phyloP scores from a whole-genome alignment of 1,140 invertebrate species.

The Dendroctonus valens region DNA sequence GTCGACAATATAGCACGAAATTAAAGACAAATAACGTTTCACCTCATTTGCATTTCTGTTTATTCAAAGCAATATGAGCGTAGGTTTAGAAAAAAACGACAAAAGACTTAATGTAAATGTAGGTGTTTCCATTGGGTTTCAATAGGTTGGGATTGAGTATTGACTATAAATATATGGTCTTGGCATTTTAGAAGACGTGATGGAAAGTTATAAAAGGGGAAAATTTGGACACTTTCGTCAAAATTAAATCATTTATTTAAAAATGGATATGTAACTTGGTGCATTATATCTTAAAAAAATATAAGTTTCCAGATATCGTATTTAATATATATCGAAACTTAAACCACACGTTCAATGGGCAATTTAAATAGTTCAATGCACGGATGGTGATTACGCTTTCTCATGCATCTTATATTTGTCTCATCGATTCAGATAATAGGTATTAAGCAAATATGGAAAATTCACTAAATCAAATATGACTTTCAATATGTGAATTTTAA shows the following conservation, averaged over 20 bases:
- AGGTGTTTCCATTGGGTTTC: slow-evolving; percentile 12
- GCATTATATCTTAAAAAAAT: not conserved
- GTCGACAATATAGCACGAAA: not conserved
- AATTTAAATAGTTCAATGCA: too few relatives aligned
- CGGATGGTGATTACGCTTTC: not conserved
- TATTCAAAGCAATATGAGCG: slow-evolving; percentile 4
- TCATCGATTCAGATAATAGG: not conserved
- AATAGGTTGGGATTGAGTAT: not conserved
- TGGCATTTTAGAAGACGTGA: too few relatives aligned
- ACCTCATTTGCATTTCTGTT: slow-evolving; percentile 20
- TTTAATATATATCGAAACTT: not conserved
- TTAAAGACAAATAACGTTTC: slow-evolving; percentile 7
- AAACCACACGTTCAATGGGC: too few relatives aligned
- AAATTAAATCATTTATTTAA: too few relatives aligned
- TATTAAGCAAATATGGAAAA: not conserved
- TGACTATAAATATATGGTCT: too few relatives aligned
- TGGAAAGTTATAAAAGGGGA: too few relatives aligned
- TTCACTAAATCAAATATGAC: not conserved
- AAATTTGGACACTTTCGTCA: too few relatives aligned
- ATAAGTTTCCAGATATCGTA: not conserved
- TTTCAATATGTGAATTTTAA: not conserved
- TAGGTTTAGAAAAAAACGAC: slow-evolving; percentile 5
- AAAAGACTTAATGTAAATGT: slow-evolving; percentile 6
- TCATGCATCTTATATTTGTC: not conserved
- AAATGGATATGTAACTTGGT: too few relatives aligned